These are phyloP conservation scores for Halcyon senegalensis DNA, from an alignment of 2,113 vertebrate genomes.

Conservation along the genomic window DNA sequence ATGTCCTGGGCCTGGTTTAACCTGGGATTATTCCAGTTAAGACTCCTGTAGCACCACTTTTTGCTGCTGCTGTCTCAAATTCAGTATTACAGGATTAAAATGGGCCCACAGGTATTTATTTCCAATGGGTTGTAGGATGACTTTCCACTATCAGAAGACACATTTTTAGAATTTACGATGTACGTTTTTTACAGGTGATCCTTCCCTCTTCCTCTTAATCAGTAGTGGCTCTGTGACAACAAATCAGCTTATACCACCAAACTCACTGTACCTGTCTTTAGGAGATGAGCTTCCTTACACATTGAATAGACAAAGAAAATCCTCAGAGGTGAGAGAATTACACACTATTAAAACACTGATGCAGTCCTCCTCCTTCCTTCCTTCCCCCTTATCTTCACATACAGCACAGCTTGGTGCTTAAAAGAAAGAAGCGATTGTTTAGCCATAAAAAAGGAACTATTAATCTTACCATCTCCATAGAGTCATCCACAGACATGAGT, in stretches of 20 bases:
- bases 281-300: background rate
- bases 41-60: background rate
- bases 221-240: background rate
- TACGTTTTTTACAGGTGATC: background rate
- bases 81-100: background rate
- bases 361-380: background rate
- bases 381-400: background rate
- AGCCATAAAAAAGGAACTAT: background rate
- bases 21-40: background rate
- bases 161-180: background rate
- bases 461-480: slow-evolving; percentile 87
- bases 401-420: background rate
- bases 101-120: background rate
- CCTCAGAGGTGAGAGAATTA: background rate
- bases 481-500: slow-evolving; percentile 94
- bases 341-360: background rate
- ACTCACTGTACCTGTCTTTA: background rate
- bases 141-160: background rate
- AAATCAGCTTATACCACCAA: background rate
- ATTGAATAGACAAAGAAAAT: background rate
- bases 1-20: background rate
- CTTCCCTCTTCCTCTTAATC: background rate
- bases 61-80: background rate
- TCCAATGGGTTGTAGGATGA: background rate
- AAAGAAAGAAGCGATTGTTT: background rate